Conservation (phyloP, 2,113 vertebrate species). For the Theristicus caerulescens region DNA sequence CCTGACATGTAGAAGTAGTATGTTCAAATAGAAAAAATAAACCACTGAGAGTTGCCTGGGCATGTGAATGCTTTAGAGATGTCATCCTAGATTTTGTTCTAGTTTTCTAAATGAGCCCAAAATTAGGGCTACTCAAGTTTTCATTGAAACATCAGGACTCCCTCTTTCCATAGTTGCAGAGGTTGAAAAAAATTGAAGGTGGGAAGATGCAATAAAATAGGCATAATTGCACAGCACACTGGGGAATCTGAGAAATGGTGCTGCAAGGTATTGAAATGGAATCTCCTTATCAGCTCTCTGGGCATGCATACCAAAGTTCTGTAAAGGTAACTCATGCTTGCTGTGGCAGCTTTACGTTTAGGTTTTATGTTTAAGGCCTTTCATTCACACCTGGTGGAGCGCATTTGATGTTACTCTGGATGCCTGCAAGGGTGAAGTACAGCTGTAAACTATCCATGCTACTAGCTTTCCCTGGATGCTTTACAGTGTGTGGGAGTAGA, state of each 20-base stretch:
- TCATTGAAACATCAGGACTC: not conserved
- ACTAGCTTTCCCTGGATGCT: not conserved
- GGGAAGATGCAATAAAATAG: not conserved
- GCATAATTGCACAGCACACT: not conserved
- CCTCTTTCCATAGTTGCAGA: not conserved
- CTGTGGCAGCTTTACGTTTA: not conserved
- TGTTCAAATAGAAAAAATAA: not conserved
- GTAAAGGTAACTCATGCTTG: not conserved
- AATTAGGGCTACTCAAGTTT: not conserved
- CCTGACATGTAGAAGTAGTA: not conserved
- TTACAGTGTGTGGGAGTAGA: not conserved
- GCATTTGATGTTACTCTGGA: not conserved
- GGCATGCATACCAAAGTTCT: not conserved
- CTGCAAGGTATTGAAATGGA: not conserved
- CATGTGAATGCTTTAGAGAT: not conserved
- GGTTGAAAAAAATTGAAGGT: not conserved
- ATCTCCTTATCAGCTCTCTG: not conserved
- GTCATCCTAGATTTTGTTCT: not conserved
- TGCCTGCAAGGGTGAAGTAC: not conserved
- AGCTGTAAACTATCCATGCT: not conserved
- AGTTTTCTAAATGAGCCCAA: not conserved
- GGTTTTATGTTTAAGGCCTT: not conserved
- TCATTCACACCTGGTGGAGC: not conserved
- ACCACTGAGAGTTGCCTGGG: not conserved
- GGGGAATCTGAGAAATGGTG: not conserved